These are phyloP conservation scores for Drosophila mettleri DNA, from an alignment of 2,888 invertebrate genomes.

Conservation along the genomic window DNA sequence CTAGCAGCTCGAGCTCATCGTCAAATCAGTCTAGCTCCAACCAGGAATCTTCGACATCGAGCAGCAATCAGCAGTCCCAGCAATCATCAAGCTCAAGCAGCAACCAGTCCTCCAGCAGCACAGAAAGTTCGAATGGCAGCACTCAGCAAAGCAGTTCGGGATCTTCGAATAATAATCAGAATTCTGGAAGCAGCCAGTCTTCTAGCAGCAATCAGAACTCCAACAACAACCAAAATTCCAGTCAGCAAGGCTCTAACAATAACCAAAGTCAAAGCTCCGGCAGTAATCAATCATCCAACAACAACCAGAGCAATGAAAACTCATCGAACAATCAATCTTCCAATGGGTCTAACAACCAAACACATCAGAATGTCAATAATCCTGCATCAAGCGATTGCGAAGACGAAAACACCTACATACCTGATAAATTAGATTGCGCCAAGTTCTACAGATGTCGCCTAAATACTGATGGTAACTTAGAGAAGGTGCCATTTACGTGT, in stretches of 20 bases:
- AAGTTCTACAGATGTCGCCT: constrained; percentile 87
- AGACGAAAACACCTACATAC: constrained; percentile 84
- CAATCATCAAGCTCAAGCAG: constrained; percentile 50
- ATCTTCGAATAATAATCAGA: constrained; percentile 5
- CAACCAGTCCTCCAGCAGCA: constrained; percentile 42
- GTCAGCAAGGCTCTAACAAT: constrained; percentile 38
- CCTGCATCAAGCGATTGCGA: constrained; percentile 73
- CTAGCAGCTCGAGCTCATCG: constrained; percentile 48
- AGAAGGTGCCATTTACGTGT: constrained; percentile 86
- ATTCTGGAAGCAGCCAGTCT: background rate
- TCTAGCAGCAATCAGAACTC: constrained; percentile 19
- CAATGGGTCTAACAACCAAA: constrained; percentile 23
- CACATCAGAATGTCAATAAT: constrained; percentile 27
- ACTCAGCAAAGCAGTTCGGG: background rate
- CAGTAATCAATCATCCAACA: constrained; percentile 35
- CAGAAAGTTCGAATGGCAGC: constrained; percentile 9
- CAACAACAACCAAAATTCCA: constrained; percentile 15
- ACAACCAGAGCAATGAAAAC: constrained; percentile 29
- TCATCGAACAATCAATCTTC: constrained; percentile 43
- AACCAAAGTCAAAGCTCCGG: constrained; percentile 18
- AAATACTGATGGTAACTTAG: constrained; percentile 84
- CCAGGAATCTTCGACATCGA: constrained; percentile 55
- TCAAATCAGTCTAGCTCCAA: constrained; percentile 53
- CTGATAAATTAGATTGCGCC: constrained; percentile 86
- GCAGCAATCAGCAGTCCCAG: constrained; percentile 53